Base-by-base conservation (phyloP, 2,113 vertebrate genomes). In the Dendropsophus ebraccatus region DNA sequence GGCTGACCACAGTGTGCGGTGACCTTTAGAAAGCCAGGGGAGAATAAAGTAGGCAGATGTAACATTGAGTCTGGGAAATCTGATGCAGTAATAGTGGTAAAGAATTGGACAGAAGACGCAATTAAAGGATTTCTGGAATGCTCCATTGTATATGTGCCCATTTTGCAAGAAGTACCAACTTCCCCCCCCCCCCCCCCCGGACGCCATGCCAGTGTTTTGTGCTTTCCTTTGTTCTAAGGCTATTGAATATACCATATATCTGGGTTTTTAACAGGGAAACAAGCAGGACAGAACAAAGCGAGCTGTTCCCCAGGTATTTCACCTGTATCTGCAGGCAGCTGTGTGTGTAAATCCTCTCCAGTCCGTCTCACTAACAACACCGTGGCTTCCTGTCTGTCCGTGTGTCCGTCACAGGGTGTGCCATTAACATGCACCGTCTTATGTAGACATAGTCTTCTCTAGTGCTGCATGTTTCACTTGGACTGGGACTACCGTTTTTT, bases 251-350 rank as follows among this genome's bases (percentile, higher is more conserved):
- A 30, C 56, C 70, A 41, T 79, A 37, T 86, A 88, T 91, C 47
- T 94, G 93, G 92, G 94, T 87, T 95, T 92, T 95, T 96, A 94
- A 95, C 97, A 99, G 96, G 96, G 94, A 90, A 97, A 96, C 94
- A 95, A 92, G 93, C 94, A 94, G 92, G 94, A 94, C 88, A 96
- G 94, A 94, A 93, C 96, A 95, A 96, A 95, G 95, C 95, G 92
- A 95, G 88, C 91, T 37, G 94, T 90, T 78, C 94, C 95, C 79
- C 95, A 99, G 98, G 97, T 99, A 98, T 95, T 96, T 88, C 88
- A 88, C 79, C 13, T 89, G 70, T 88, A 85, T 84, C 87, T 88
- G 32, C 45, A 85, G 75, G 58, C 45, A 30, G 47, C 76, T 80
- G 49, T 80, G 21, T 79, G 50, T 80, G 47, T 35, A 56, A 32